Percentiles rank a stretch among this genome's conserved stretches.
These are phyloP conservation scores for Sylvilagus bachmani DNA, from an alignment of 2,113 vertebrate species.

Conservation along the genomic window DNA sequence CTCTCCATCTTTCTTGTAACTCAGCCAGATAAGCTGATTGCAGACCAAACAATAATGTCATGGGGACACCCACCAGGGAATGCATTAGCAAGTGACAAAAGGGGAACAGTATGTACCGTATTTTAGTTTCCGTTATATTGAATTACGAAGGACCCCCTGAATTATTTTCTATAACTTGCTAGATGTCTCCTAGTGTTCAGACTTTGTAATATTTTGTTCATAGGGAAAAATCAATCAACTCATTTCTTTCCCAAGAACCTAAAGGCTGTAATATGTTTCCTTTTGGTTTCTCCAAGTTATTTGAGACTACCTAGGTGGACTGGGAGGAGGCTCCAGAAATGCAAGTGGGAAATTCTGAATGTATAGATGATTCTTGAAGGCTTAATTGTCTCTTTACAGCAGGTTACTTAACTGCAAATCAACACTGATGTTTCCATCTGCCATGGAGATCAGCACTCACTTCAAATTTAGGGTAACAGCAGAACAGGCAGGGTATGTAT, in stretches of 20 bases:
- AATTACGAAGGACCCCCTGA: conserved; percentile 30
- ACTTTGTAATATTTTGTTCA: conserved; percentile 61
- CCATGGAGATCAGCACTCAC: not conserved
- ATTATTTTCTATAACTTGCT: conserved; percentile 60
- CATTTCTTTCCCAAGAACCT: not conserved
- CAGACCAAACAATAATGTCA: conserved; percentile 70
- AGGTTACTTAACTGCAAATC: not conserved
- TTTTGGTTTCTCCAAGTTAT: conserved; percentile 26
- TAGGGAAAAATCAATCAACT: conserved; percentile 48
- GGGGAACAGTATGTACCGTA: not conserved
- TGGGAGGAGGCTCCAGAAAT: conserved; percentile 31
- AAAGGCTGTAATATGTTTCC: not conserved
- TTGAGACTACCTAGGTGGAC: not conserved
- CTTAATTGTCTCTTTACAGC: conserved; percentile 3
- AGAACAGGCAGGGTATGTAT: not conserved
- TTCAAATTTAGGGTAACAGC: not conserved
- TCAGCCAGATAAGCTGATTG: conserved; percentile 72
- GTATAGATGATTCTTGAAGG: conserved; percentile 46
- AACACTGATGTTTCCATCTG: not conserved
- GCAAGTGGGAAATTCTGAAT: conserved; percentile 29
- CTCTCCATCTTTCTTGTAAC: conserved; percentile 64
- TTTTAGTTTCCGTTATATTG: conserved; percentile 21
- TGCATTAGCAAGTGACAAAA: conserved; percentile 49
- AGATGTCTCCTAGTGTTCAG: not conserved
- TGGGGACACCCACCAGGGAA: conserved; percentile 46